Percentiles rank a stretch among this genome's conserved stretches.
Conservation (phyloP, 2,888 invertebrate genomes). For the Trichopoda pennipes region DNA sequence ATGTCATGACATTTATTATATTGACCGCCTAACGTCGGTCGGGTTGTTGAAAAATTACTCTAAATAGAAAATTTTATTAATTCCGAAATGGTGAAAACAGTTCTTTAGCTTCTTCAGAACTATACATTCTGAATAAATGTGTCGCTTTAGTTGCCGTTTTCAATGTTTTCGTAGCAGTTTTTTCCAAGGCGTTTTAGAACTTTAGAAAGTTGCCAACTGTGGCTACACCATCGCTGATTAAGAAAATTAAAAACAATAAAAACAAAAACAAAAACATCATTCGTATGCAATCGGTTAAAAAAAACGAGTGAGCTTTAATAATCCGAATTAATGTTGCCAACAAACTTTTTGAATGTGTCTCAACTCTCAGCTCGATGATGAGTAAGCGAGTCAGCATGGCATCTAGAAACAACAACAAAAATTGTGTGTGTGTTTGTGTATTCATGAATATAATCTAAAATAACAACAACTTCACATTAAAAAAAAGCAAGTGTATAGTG, state of each 20-base stretch:
- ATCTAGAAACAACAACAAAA: no score
- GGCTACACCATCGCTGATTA: background rate
- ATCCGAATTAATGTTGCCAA: slow-evolving; percentile 34
- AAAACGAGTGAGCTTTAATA: slow-evolving; percentile 16
- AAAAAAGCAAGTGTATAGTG: slow-evolving; percentile 40
- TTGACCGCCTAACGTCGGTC: no score
- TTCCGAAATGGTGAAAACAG: no score
- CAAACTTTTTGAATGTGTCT: slow-evolving; percentile 37
- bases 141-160: no score
- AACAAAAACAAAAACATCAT: slow-evolving; percentile 13
- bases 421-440: background rate
- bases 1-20: no score
- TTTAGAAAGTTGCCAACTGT: no score
- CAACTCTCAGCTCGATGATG: slow-evolving; percentile 42
- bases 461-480: background rate
- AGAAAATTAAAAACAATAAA: background rate
- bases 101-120: no score
- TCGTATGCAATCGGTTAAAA: slow-evolving; percentile 41
- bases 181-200: no score
- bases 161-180: no score
- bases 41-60: no score
- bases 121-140: no score
- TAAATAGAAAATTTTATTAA: no score
- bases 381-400: slow-evolving; percentile 62
- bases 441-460: background rate